Percentiles rank a stretch among this genome's conserved stretches.
phyloP scores from a whole-genome alignment of 2,113 vertebrate species.

The Plestiodon gilberti region DNA sequence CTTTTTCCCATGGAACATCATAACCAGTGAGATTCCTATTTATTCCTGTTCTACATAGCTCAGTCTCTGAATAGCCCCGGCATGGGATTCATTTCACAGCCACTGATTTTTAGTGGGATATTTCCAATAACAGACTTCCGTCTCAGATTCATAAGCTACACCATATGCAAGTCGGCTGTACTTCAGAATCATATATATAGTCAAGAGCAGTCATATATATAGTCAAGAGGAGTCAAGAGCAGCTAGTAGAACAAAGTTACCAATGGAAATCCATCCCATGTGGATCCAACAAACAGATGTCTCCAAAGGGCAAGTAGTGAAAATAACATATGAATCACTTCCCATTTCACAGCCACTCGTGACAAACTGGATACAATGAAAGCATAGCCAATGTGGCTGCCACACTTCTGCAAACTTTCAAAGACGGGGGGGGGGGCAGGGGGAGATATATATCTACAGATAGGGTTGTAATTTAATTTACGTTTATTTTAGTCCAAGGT shows the following conservation, averaged over 20 bases:
- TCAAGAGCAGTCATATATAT: too few species aligned
- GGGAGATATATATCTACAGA: conserved; percentile 34
- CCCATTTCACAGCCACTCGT: conserved; percentile 18
- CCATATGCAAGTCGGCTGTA: too few species aligned
- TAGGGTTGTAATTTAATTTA: conserved; percentile 60
- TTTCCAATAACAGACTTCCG: too few species aligned
- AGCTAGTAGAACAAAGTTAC: neutral
- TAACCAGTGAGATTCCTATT: too few species aligned
- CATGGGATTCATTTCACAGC: too few species aligned
- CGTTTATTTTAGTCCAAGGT: conserved; percentile 72
- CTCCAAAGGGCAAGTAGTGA: conserved; percentile 26
- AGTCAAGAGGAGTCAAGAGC: neutral
- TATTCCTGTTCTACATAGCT: too few species aligned
- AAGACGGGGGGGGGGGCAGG: conserved; percentile 15
- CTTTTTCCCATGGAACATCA: too few species aligned
- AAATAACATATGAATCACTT: neutral
- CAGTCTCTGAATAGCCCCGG: too few species aligned
- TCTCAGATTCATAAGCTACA: too few species aligned
- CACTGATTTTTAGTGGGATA: too few species aligned
- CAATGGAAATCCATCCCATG: neutral
- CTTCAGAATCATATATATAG: too few species aligned
- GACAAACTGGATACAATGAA: neutral
- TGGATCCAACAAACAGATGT: neutral
- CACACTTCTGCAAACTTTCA: conserved; percentile 1
- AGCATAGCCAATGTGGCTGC: neutral